These are phyloP conservation scores for Coreius guichenoti DNA, from an alignment of 2,797 vertebrate genomes.

Conservation along the genomic window DNA sequence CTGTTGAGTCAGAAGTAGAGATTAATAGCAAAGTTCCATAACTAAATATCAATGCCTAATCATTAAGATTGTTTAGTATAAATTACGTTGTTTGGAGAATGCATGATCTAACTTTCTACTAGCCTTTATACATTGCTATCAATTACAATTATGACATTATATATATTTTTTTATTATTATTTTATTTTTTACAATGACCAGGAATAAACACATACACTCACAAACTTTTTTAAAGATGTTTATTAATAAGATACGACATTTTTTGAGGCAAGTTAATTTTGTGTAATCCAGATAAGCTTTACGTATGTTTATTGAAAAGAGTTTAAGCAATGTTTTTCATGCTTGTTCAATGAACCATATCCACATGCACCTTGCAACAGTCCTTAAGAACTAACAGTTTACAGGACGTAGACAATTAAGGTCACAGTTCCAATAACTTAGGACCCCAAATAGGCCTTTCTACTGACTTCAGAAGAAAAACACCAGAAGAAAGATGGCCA, in stretches of 20 bases:
- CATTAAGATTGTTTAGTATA: background rate
- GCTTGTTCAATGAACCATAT: too few relatives aligned
- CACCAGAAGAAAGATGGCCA: background rate
- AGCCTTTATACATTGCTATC: background rate
- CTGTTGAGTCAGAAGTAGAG: background rate
- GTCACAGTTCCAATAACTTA: background rate
- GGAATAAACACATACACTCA: too few relatives aligned
- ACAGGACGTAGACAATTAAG: background rate
- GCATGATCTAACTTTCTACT: background rate
- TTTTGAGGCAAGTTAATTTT: too few relatives aligned
- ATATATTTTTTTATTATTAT: background rate
- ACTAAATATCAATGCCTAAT: background rate
- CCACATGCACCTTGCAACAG: too few relatives aligned
- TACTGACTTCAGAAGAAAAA: background rate
- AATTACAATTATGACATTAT: background rate
- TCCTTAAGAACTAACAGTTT: too few relatives aligned
- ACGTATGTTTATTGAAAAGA: too few relatives aligned
- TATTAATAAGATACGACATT: too few relatives aligned
- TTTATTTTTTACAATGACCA: too few relatives aligned
- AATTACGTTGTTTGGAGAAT: background rate
- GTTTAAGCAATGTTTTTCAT: too few relatives aligned
- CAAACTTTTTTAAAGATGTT: background rate
- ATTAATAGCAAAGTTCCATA: background rate
- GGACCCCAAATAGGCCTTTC: background rate
- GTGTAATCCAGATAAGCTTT: too few relatives aligned